Evolutionary conservation across 2,888 invertebrate species (phyloP).

Genomic region (Drosophila mimica): DNA sequence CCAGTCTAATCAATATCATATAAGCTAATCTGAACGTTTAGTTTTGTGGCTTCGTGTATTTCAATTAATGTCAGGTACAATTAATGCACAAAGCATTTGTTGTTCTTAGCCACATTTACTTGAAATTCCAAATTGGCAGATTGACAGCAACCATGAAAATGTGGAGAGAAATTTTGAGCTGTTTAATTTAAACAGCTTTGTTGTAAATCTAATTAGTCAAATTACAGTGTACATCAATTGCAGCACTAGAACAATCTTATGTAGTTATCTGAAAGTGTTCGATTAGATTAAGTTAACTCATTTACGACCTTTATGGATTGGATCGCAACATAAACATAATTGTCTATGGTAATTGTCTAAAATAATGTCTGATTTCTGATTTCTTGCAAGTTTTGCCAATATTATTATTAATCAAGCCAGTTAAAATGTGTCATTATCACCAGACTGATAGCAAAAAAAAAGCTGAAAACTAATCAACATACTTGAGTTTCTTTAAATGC

Average conservation of each 20-base stretch:
- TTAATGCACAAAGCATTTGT: slow-evolving; percentile 25
- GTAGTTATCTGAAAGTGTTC: neutral
- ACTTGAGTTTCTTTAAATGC: slow-evolving; percentile 15
- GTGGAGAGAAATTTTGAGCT: neutral
- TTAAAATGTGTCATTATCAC: neutral
- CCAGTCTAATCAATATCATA: slow-evolving; percentile 39
- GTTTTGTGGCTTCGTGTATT: slow-evolving; percentile 54
- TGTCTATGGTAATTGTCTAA: neutral
- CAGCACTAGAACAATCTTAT: neutral
- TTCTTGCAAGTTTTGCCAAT: neutral
- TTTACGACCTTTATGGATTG: neutral
- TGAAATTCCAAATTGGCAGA: slow-evolving; percentile 7
- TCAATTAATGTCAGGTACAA: slow-evolving; percentile 43
- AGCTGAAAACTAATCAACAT: slow-evolving; percentile 4
- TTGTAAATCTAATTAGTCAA: neutral
- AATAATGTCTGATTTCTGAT: neutral
- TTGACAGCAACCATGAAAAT: slow-evolving; percentile 5
- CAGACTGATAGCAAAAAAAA: slow-evolving; percentile 16
- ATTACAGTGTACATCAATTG: neutral
- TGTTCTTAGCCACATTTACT: slow-evolving; percentile 4
- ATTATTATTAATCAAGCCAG: neutral
- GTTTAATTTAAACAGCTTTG: neutral
- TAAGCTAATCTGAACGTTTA: slow-evolving; percentile 32
- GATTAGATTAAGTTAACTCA: slow-evolving; percentile 28
- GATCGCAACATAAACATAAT: neutral